Percentiles rank a stretch among this genome's conserved stretches.
Conservation (phyloP, 2,888 invertebrate genomes). For the Pegoplata infirma region DNA sequence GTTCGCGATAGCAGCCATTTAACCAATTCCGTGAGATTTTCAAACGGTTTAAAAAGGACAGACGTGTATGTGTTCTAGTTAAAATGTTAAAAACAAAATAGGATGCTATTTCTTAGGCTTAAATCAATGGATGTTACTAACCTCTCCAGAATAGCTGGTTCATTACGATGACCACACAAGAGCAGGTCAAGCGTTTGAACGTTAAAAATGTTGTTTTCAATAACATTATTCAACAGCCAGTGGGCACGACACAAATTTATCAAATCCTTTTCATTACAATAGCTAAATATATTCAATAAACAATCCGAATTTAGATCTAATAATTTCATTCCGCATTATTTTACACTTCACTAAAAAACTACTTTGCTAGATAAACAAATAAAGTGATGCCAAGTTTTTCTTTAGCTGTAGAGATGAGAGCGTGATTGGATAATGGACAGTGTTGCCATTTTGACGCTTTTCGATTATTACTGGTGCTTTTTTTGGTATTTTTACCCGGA, state of each 20-base stretch:
- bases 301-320: slow-evolving; percentile 75
- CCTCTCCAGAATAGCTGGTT: slow-evolving; percentile 69
- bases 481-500: too few relatives aligned
- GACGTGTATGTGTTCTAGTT: slow-evolving; percentile 71
- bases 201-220: slow-evolving; percentile 77
- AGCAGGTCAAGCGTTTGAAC: slow-evolving; percentile 71
- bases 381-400: too few relatives aligned
- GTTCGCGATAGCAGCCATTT: slow-evolving; percentile 79
- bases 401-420: too few relatives aligned
- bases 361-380: too few relatives aligned
- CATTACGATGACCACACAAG: slow-evolving; percentile 74
- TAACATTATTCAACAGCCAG: slow-evolving; percentile 78
- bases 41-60: slow-evolving; percentile 72
- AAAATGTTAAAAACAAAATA: not conserved
- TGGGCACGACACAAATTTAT: slow-evolving; percentile 79
- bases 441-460: too few relatives aligned
- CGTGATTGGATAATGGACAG: too few relatives aligned
- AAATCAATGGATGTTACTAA: slow-evolving; percentile 43
- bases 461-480: too few relatives aligned
- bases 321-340: slow-evolving; percentile 38
- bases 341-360: too few relatives aligned
- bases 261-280: slow-evolving; percentile 79
- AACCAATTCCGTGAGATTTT: slow-evolving; percentile 80
- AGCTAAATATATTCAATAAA: slow-evolving; percentile 80
- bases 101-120: not conserved